Evolutionary conservation across 2,113 vertebrate species (phyloP), one percentile per base, ranked within the genome.

Genomic region (Oryctolagus cuniculus): DNA sequence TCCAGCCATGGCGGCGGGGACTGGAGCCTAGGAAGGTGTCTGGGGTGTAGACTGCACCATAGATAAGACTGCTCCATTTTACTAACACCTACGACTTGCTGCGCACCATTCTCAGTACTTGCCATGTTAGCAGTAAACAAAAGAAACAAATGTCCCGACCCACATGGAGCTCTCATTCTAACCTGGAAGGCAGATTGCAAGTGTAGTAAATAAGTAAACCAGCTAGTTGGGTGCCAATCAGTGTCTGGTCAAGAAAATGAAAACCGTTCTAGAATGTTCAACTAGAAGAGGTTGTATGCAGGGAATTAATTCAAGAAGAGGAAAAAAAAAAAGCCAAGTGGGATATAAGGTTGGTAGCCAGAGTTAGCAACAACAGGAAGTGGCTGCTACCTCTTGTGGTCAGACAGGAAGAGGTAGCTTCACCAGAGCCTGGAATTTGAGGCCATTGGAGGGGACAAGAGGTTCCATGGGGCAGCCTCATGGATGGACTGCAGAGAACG

Each of bases 181-280:
- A 38, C 10, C 12, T 6, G 21, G 51, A 19, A 75, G 61, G n/a
- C 19, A 90, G 53, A 58, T 16, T 64, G 1, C 25, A 63, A 72
- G n/a, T n/a, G n/a, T 31, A 34, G 53, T n/a, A 70, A 63, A 34
- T 63, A 83, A 73, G 25, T 53, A 67, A 24, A 49, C 63, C 53
- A 67, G 31, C 44, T 29, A 55, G 27, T 66, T 86, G 34, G 13
- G 0, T 67, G 11, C 61, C 31, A 27, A 2, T 82, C 24, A 24
- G 38, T 11, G n/a, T 69, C 64, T 38, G 73, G 61, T 31, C 77
- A 82, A 87, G 61, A 83, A 92, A 91, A 84, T 34, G 2, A 58
- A 93, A 67, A 82, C 17, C 38, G 36, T 21, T 44, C 29, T 80
- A 66, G 69, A 74, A 58, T 87, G 34, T 87, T 81, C 29, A 55